phyloP scores from a whole-genome alignment of 1,140 invertebrate genomes.

The Drosophila oshimai region DNA sequence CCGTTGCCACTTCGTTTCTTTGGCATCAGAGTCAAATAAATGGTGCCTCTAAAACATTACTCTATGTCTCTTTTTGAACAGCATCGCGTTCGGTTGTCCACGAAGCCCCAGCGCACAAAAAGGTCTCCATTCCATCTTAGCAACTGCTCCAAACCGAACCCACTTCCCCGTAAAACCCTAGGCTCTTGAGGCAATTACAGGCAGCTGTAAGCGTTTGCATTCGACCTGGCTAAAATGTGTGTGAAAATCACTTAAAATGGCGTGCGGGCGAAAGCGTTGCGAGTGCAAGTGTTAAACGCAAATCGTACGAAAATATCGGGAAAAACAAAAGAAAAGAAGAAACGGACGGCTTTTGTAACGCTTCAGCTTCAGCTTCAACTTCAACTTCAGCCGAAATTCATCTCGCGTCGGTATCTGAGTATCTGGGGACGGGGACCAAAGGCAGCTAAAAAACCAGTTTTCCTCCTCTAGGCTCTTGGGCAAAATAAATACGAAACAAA shows the following conservation, averaged over 20 bases:
- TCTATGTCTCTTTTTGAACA: conserved; percentile 54
- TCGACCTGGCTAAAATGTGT: conserved; percentile 23
- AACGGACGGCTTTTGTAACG: conserved; percentile 59
- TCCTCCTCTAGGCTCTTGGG: conserved; percentile 43
- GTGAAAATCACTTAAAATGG: conserved; percentile 6
- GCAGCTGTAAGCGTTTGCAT: conserved; percentile 37
- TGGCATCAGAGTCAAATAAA: no score
- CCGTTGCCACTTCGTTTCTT: conserved; percentile 42
- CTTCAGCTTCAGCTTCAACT: conserved; percentile 47
- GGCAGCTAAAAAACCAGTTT: conserved; percentile 51
- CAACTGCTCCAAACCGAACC: conserved; percentile 12
- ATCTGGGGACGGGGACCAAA: no score
- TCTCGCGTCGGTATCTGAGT: conserved; percentile 40
- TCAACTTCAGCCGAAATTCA: conserved; percentile 15
- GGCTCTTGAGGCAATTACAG: conserved; percentile 50
- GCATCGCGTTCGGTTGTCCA: conserved; percentile 63
- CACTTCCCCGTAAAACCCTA: conserved; percentile 19
- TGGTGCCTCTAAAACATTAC: no score
- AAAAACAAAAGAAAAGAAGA: conserved; percentile 29
- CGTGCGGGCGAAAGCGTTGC: conserved; percentile 54
- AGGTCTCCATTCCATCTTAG: conserved; percentile 15
- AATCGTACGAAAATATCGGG: conserved; percentile 44
- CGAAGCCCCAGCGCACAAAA: conserved; percentile 19
- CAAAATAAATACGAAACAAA: conserved; percentile 47
- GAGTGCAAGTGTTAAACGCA: conserved; percentile 64